A percentile compares a stretch with the other conserved stretches of the same genome.
Evolutionary conservation across 2,888 invertebrate species (phyloP).

Genomic region (Sarcophaga caerulescens): DNA sequence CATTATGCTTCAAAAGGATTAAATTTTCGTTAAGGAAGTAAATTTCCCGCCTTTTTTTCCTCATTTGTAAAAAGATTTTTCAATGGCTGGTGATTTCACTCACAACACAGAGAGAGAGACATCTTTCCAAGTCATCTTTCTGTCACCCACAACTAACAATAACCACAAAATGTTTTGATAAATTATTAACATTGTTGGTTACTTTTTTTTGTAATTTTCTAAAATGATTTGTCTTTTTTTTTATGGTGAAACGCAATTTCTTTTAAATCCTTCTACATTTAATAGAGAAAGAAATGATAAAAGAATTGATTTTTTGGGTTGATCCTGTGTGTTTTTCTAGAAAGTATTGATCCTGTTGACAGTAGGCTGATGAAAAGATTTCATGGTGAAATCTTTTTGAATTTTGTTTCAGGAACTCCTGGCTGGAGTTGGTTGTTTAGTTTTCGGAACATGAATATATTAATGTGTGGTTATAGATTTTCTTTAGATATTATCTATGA

Average conservation of each 20-base stretch:
- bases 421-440: constrained; percentile 30
- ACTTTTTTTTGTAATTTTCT: constrained; percentile 5
- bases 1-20: constrained; percentile 55
- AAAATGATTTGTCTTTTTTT: constrained; percentile 27
- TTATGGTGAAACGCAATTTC: background rate
- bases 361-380: constrained; percentile 57
- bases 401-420: constrained; percentile 45
- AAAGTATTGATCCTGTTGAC: constrained; percentile 53
- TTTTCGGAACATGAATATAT: constrained; percentile 10
- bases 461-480: background rate
- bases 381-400: constrained; percentile 42
- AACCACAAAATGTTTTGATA: constrained; percentile 52
- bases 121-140: constrained; percentile 45
- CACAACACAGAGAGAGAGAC: too few relatives aligned
- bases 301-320: constrained; percentile 40
- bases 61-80: constrained; percentile 10
- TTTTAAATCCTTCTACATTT: constrained; percentile 45
- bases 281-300: background rate
- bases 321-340: background rate
- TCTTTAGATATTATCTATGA: constrained; percentile 51
- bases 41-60: constrained; percentile 65
- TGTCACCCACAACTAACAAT: constrained; percentile 29
- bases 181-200: constrained; percentile 48
- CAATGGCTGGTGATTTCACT: too few relatives aligned
- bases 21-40: constrained; percentile 61